Evolutionary conservation across 1,140 invertebrate species (phyloP).

Genomic region (Pseudomyrmex gracilis): DNA sequence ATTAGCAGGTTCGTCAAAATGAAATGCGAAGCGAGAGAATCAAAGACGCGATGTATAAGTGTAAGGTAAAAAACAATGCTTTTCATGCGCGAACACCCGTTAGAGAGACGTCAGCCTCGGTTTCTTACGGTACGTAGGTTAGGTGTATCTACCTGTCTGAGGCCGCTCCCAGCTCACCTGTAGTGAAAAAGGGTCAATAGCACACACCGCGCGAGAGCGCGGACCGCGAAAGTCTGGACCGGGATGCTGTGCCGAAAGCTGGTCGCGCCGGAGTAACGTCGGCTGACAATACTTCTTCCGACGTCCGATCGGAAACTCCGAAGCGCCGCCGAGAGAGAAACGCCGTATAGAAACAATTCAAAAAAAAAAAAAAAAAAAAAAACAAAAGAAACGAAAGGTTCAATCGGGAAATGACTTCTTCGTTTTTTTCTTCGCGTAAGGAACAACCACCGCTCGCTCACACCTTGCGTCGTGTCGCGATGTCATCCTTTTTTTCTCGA

Average conservation of each 20-base stretch:
- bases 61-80: constrained; percentile 6
- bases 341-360: constrained; percentile 57
- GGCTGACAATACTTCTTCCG: constrained; percentile 61
- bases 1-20: constrained; percentile 42
- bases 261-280: not conserved
- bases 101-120: constrained; percentile 50
- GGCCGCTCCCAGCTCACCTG: constrained; percentile 77
- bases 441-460: not conserved
- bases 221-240: constrained; percentile 72
- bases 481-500: constrained; percentile 21
- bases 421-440: constrained; percentile 44
- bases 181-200: constrained; percentile 81
- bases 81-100: constrained; percentile 67
- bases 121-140: constrained; percentile 75
- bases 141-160: constrained; percentile 79
- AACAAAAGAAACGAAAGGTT: constrained; percentile 60
- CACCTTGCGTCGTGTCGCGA: not conserved
- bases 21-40: constrained; percentile 19
- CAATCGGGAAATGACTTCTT: constrained; percentile 47
- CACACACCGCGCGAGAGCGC: constrained; percentile 65
- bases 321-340: not conserved
- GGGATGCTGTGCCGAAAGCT: constrained; percentile 48
- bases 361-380: constrained; percentile 48
- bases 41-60: not conserved
- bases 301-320: not conserved